A percentile compares a stretch with the other conserved stretches of the same genome.
Conservation (phyloP, 2,113 vertebrate species). For the Ammodytes dubius region DNA sequence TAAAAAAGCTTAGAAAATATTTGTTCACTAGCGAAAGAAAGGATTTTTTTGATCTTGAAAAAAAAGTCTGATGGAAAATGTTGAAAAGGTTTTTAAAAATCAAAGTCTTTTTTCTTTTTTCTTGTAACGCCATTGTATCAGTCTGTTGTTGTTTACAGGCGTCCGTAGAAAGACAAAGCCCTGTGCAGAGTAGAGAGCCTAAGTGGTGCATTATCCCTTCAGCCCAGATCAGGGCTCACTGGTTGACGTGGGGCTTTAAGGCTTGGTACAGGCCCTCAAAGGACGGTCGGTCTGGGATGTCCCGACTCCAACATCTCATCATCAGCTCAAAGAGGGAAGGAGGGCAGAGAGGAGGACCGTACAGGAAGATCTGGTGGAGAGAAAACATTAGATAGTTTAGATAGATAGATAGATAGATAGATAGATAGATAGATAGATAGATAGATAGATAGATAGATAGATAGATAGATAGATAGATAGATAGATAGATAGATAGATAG, state of each 20-base stretch:
- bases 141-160: constrained; percentile 11
- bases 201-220: constrained; percentile 40
- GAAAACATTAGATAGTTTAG: background rate
- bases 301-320: constrained; percentile 89
- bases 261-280: constrained; percentile 87
- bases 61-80: background rate
- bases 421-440: no score
- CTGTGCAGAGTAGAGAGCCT: background rate
- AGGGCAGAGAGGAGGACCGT: constrained; percentile 86
- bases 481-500: no score
- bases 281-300: constrained; percentile 85
- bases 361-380: constrained; percentile 84
- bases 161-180: constrained; percentile 41
- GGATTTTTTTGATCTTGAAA: background rate
- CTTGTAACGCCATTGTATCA: constrained; percentile 1
- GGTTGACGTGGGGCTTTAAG: constrained; percentile 87
- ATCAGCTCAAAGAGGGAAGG: constrained; percentile 88
- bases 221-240: constrained; percentile 59
- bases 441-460: no score
- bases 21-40: constrained; percentile 12
- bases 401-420: background rate
- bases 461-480: no score
- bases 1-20: constrained; percentile 37
- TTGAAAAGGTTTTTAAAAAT: background rate
- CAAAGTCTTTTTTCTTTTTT: constrained; percentile 5